Evolutionary conservation across 2,888 invertebrate genomes (phyloP).

Genomic region (Rotaria sp.): DNA sequence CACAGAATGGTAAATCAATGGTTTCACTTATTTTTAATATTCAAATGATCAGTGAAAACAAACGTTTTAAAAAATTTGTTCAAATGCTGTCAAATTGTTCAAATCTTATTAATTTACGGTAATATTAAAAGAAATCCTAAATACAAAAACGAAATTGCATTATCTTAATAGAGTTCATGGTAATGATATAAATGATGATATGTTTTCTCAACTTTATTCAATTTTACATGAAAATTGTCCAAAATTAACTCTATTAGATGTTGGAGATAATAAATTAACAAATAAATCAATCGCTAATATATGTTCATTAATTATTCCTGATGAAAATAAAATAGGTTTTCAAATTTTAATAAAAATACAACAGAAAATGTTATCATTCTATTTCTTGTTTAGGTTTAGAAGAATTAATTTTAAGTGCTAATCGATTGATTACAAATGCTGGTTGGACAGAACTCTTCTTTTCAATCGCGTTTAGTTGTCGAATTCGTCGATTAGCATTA

Average conservation of each 20-base stretch:
- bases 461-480: neutral
- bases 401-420: conserved; percentile 3
- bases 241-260: neutral
- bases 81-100: neutral
- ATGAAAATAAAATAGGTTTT: neutral
- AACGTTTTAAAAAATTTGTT: neutral
- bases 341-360: too few relatives aligned
- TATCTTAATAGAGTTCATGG: neutral
- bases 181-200: neutral
- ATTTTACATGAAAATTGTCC: neutral
- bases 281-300: neutral
- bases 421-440: neutral
- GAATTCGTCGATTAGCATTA: neutral
- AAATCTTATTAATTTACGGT: neutral
- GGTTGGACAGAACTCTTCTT: conserved; percentile 5
- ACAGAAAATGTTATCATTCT: neutral
- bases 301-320: neutral
- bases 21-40: neutral
- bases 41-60: neutral
- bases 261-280: neutral
- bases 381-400: neutral
- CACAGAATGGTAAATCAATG: neutral
- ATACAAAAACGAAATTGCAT: neutral
- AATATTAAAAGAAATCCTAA: neutral
- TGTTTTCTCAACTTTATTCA: neutral